Conservation (phyloP, 2,113 vertebrate genomes). For the Neolamprologus hecqui region DNA sequence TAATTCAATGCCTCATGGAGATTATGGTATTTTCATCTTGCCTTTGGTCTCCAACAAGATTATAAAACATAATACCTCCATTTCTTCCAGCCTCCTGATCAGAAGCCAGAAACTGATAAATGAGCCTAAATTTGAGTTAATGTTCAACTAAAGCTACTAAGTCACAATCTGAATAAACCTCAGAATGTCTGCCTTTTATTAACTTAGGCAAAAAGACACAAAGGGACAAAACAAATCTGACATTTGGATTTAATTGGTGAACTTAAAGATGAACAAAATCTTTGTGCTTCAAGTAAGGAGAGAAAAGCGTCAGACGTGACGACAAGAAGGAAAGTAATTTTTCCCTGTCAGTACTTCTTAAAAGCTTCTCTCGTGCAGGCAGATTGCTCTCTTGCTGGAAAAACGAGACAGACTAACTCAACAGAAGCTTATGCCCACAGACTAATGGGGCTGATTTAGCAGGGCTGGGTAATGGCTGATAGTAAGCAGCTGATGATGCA, state of each 20-base stretch:
- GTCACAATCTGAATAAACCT: background rate
- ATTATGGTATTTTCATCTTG: background rate
- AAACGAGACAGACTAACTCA: background rate
- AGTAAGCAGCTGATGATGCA: background rate
- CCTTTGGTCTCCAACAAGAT: background rate
- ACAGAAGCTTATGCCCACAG: background rate
- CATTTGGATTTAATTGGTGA: background rate
- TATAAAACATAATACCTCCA: background rate
- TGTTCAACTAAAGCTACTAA: background rate
- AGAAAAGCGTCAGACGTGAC: background rate
- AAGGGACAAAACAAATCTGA: background rate
- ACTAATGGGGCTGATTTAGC: background rate
- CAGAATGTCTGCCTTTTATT: background rate
- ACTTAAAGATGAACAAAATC: background rate
- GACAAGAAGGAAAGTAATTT: background rate
- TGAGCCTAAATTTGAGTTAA: background rate
- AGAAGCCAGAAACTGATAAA: background rate
- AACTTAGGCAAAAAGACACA: background rate
- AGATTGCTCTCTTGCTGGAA: background rate
- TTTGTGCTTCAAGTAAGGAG: background rate
- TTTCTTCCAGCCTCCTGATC: background rate
- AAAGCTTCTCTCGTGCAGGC: background rate
- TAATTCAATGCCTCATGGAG: background rate
- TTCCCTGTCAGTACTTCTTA: background rate
- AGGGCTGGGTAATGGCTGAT: background rate